These are phyloP conservation scores for Erythrocebus patas DNA, from an alignment of 2,113 vertebrate genomes.

Conservation along the genomic window DNA sequence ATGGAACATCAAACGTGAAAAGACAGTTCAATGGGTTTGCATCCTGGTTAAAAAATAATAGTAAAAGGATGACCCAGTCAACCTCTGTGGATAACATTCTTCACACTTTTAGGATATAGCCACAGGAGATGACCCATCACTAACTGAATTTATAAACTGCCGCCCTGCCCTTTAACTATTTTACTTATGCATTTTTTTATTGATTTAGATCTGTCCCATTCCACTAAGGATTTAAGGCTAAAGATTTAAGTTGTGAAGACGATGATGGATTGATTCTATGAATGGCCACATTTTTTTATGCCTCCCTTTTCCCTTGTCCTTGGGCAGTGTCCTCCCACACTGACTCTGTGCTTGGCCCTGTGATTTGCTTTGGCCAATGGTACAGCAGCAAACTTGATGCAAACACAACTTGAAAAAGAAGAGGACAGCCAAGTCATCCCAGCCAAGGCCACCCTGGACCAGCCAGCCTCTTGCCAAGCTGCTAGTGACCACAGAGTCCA, in stretches of 20 bases:
- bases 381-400: background rate
- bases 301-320: background rate
- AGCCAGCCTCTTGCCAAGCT: background rate
- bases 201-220: background rate
- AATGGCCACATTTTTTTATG: background rate
- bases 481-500: background rate
- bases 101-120: background rate
- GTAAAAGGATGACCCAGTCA: background rate
- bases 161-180: background rate
- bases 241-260: background rate
- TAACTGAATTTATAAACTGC: background rate
- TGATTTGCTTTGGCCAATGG: background rate
- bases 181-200: background rate
- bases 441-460: background rate
- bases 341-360: background rate
- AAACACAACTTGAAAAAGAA: background rate
- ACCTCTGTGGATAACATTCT: background rate
- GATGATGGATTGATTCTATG: background rate
- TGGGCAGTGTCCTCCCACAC: background rate
- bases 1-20: conserved; percentile 40
- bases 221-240: background rate
- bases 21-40: conserved; percentile 20
- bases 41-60: background rate
- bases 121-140: background rate
- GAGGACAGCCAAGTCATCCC: background rate